Percentiles rank a stretch among this genome's conserved stretches.
These are phyloP conservation scores for Semaprochilodus insignis DNA, from an alignment of 2,797 vertebrate species.

Conservation along the genomic window DNA sequence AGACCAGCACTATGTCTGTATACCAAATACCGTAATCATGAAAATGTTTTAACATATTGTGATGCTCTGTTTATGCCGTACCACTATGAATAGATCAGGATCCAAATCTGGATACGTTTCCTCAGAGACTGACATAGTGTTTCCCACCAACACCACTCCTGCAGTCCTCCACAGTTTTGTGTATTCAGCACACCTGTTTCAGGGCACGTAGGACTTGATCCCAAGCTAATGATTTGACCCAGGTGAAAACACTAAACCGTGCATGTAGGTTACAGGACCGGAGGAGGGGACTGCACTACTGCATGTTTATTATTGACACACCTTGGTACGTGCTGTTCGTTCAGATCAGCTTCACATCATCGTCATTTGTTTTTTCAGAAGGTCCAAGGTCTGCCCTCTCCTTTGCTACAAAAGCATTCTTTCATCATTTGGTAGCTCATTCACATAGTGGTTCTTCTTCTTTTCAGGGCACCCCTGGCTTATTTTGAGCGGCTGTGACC, in stretches of 20 bases:
- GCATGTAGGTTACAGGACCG: background rate
- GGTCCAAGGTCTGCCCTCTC: background rate
- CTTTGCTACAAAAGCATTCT: background rate
- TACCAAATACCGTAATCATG: too few species aligned
- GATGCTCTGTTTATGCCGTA: too few species aligned
- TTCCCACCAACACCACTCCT: background rate
- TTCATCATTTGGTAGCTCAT: background rate
- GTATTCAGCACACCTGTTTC: background rate
- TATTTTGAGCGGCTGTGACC: background rate
- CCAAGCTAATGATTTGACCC: background rate
- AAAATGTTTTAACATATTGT: too few species aligned
- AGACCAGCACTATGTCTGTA: too few species aligned
- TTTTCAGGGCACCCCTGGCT: conserved; percentile 20
- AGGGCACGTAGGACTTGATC: background rate
- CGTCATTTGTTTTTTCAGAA: background rate
- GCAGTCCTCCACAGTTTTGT: background rate
- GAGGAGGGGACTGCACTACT: background rate
- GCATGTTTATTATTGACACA: conserved; percentile 24
- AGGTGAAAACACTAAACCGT: background rate
- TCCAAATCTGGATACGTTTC: too few species aligned
- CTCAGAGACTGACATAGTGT: too few species aligned
- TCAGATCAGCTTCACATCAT: background rate
- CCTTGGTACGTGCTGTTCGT: background rate
- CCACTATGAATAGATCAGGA: too few species aligned
- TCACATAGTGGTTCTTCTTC: background rate